Conservation (phyloP, 92 coral and sea anemone species). For the Chrysogorgia sp. region DNA sequence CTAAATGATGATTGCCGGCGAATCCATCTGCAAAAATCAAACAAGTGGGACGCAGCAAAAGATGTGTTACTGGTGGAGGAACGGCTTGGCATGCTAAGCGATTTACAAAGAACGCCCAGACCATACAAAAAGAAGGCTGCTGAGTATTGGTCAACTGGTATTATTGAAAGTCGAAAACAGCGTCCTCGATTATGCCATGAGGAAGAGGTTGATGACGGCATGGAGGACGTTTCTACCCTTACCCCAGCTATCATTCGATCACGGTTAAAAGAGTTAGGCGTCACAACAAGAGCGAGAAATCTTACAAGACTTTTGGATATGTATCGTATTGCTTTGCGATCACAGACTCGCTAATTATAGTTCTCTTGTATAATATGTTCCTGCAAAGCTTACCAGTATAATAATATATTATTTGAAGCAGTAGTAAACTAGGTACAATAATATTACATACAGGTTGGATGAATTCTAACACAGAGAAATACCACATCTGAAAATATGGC, state of each 20-base stretch:
- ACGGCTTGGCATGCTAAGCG: constrained; percentile 48
- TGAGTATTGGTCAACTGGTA: constrained; percentile 47
- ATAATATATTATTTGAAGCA: background rate
- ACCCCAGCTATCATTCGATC: constrained; percentile 32
- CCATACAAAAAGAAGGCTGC: no score
- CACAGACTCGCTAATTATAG: background rate
- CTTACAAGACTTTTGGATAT: constrained; percentile 45
- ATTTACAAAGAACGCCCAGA: constrained; percentile 51
- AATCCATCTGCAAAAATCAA: no score
- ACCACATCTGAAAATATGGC: no score
- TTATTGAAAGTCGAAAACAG: constrained; percentile 43
- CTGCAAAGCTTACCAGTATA: background rate
- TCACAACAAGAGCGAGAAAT: constrained; percentile 54
- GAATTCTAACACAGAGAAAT: no score
- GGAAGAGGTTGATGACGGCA: constrained; percentile 7
- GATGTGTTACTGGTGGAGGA: constrained; percentile 63
- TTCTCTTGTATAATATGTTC: background rate
- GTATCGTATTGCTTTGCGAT: constrained; percentile 36
- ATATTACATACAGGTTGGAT: no score
- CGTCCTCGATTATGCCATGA: constrained; percentile 26
- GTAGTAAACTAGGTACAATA: background rate
- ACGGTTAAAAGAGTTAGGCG: constrained; percentile 42
- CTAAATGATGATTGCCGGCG: no score
- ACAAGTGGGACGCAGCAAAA: constrained; percentile 73
- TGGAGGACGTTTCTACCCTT: constrained; percentile 14